Conservation (phyloP, 2,888 invertebrate genomes). For the Philaethria dido region DNA sequence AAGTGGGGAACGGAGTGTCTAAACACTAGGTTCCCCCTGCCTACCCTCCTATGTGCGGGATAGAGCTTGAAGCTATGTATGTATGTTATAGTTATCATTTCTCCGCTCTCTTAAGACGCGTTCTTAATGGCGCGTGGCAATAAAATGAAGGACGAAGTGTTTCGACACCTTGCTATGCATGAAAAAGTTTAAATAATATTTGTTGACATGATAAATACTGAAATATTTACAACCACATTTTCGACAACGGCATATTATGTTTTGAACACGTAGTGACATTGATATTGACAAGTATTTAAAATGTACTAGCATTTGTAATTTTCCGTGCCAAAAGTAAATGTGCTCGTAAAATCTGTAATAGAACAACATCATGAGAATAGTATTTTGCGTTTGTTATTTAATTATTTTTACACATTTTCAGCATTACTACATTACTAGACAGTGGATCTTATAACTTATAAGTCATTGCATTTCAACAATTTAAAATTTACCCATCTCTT, state of each 20-base stretch:
- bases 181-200: background rate
- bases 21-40: too few relatives aligned
- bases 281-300: slow-evolving; percentile 7
- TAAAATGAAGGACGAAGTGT: too few relatives aligned
- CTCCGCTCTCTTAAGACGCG: too few relatives aligned
- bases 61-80: too few relatives aligned
- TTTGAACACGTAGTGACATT: slow-evolving; percentile 21
- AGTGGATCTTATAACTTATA: too few relatives aligned
- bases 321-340: slow-evolving; percentile 6
- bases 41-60: too few relatives aligned
- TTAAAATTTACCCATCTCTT: too few relatives aligned
- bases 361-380: background rate
- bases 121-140: too few relatives aligned
- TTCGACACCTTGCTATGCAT: too few relatives aligned
- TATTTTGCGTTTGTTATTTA: background rate
- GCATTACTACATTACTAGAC: background rate
- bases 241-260: background rate
- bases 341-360: background rate
- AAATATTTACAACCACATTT: background rate
- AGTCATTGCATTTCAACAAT: too few relatives aligned
- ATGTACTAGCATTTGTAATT: slow-evolving; percentile 12
- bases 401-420: background rate
- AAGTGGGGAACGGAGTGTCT: too few relatives aligned
- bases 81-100: too few relatives aligned
- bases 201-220: background rate